Conservation (phyloP, 2,797 vertebrate species). For the Coranthus polyacanthus region DNA sequence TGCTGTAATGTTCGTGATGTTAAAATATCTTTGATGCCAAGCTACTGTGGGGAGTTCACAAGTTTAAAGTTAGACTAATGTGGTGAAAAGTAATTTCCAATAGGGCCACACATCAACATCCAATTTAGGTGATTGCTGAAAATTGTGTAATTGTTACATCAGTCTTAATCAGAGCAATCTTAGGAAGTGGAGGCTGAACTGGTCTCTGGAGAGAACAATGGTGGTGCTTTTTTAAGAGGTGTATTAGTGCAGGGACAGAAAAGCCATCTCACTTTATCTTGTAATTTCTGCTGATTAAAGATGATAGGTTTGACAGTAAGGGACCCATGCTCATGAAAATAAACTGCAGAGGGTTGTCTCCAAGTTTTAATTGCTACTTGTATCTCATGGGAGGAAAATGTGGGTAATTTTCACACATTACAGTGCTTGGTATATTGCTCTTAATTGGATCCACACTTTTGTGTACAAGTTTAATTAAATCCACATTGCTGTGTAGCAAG, state of each 20-base stretch:
- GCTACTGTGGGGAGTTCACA: slow-evolving; percentile 29
- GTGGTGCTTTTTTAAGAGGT: slow-evolving; percentile 34
- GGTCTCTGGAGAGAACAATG: slow-evolving; percentile 46
- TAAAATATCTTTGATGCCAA: slow-evolving; percentile 15
- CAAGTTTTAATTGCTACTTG: slow-evolving; percentile 57
- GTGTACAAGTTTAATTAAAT: slow-evolving; percentile 41
- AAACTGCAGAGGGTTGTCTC: slow-evolving; percentile 33
- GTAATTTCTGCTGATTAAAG: slow-evolving; percentile 58
- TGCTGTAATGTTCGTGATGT: slow-evolving; percentile 6
- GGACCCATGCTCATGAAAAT: slow-evolving; percentile 44
- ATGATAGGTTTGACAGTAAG: slow-evolving; percentile 48
- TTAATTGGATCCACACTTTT: slow-evolving; percentile 51
- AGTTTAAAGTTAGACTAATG: slow-evolving; percentile 52
- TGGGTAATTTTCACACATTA: slow-evolving; percentile 48
- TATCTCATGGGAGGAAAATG: slow-evolving; percentile 43
- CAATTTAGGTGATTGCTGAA: slow-evolving; percentile 56
- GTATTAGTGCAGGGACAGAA: slow-evolving; percentile 33
- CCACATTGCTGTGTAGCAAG: slow-evolving; percentile 37
- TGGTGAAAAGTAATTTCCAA: slow-evolving; percentile 44
- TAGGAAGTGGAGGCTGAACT: slow-evolving; percentile 33
- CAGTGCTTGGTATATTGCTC: slow-evolving; percentile 22
- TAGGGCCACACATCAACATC: slow-evolving; percentile 51
- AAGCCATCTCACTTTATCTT: slow-evolving; percentile 41
- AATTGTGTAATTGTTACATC: slow-evolving; percentile 70
- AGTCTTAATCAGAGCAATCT: slow-evolving; percentile 61